Percentiles rank a stretch among this genome's conserved stretches.
phyloP scores from a whole-genome alignment of 2,113 vertebrate species.

The Tinamus guttatus region DNA sequence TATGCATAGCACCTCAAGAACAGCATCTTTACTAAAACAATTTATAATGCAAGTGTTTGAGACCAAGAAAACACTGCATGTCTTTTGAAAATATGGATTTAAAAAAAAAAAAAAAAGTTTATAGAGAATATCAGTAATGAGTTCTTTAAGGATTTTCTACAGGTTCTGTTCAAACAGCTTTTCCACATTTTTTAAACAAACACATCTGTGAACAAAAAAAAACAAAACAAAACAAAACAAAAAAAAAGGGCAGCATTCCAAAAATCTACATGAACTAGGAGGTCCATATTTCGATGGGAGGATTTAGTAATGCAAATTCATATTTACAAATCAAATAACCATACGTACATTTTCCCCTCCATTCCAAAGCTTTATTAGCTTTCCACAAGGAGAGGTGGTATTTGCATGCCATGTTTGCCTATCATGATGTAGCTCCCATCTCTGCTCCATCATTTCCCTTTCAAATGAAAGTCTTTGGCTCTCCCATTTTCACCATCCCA shows the following conservation, averaged over 20 bases:
- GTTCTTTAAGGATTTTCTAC: background rate
- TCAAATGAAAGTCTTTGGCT: background rate
- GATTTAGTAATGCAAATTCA: background rate
- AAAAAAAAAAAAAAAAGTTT: background rate
- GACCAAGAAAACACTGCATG: background rate
- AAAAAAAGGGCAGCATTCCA: background rate
- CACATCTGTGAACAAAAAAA: background rate
- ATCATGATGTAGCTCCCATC: background rate
- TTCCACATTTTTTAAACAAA: background rate
- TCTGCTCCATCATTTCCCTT: background rate
- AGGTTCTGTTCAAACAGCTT: background rate
- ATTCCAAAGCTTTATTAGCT: background rate
- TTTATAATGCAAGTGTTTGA: background rate
- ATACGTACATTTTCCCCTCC: background rate
- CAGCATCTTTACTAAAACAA: background rate
- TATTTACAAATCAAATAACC: background rate
- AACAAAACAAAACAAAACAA: too few relatives aligned
- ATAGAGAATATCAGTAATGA: too few relatives aligned
- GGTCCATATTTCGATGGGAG: background rate
- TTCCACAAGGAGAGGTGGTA: background rate
- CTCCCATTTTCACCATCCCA: background rate
- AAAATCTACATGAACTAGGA: background rate
- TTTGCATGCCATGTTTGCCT: background rate
- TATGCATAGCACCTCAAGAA: background rate
- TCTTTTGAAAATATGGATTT: background rate